Base-by-base conservation (phyloP, 1,140 invertebrate species). In the Lordiphosa collinella region DNA sequence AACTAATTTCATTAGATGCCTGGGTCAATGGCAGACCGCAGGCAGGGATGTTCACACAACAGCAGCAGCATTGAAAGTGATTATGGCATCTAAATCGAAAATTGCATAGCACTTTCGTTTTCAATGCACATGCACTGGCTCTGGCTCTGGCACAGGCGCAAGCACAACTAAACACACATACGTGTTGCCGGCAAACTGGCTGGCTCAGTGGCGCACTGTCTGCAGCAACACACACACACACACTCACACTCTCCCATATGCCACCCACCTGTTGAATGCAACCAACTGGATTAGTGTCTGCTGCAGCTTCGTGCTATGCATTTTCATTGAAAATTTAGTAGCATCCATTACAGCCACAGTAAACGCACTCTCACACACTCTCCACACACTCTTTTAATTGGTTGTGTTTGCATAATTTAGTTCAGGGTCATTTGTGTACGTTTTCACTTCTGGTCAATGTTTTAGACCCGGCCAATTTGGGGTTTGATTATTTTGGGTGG, bases 81-180 rank as follows among this genome's bases (percentile, higher is more conserved):
- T 61, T 65, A 70, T 55, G 56, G 54, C 53, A 61, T 60, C 67
- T 78, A 69, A 76, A 84, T 76, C 64, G 72, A 78, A 82, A 78
- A 84, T 72, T 78, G 63, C 72, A 61, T 44, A 53, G 50, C 72
- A 84, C 78, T 82, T 82, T 82, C 78, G 50, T 44, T 82, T 82
- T 78, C 63, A 63, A 32, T 48, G 13, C 14, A 25, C 36, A 48
- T 49, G 54, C 48, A 59, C 43, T 34, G 37, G 18, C 18, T n/a
- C n/a, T n/a, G n/a, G n/a, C n/a, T 5, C 18, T 5, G 18, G 32
- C 13, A 53, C 18, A 35, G 34, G 36, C 49, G 54, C 36, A 46
- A 14, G 13, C 34, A 51, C 41, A 41, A 6, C 34, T 3, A 31
- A 1, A 16, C 29, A 31, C 16, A 55, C 8, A 55, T 6, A 61